Evolutionary conservation across 2,888 invertebrate species (phyloP).

Genomic region (Julus scandinavius): DNA sequence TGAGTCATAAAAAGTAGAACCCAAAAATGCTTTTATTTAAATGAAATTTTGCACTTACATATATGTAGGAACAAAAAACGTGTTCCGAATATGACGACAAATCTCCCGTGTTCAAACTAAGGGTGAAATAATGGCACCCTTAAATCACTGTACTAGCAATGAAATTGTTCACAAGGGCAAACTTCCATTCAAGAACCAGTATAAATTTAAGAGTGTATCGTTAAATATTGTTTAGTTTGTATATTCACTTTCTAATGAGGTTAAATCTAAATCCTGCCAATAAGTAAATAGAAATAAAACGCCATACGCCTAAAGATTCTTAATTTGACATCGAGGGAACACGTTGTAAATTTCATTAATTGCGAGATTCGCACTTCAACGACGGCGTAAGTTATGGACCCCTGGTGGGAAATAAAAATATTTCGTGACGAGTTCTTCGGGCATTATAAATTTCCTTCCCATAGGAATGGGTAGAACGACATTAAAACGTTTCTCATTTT

Average conservation of each 20-base stretch:
- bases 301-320: background rate
- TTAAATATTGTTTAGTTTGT: too few relatives aligned
- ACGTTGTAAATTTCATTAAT: slow-evolving; percentile 14
- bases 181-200: too few relatives aligned
- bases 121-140: too few relatives aligned
- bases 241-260: background rate
- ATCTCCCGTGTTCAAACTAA: too few relatives aligned
- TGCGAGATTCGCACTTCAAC: background rate
- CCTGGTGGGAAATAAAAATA: slow-evolving; percentile 22
- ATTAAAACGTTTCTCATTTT: slow-evolving; percentile 33
- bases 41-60: too few relatives aligned
- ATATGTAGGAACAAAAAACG: too few relatives aligned
- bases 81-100: too few relatives aligned
- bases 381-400: background rate
- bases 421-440: slow-evolving; percentile 16
- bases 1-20: too few relatives aligned
- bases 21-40: too few relatives aligned
- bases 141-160: too few relatives aligned
- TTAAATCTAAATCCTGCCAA: background rate
- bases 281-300: background rate
- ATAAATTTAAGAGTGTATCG: too few relatives aligned
- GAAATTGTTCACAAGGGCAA: too few relatives aligned
- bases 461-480: background rate
- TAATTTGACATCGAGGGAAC: background rate
- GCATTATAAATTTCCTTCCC: slow-evolving; percentile 24